Evolutionary conservation across 2,888 invertebrate genomes (phyloP), one percentile per base, ranked within the genome.

Genomic region (Mystacides longicornis): DNA sequence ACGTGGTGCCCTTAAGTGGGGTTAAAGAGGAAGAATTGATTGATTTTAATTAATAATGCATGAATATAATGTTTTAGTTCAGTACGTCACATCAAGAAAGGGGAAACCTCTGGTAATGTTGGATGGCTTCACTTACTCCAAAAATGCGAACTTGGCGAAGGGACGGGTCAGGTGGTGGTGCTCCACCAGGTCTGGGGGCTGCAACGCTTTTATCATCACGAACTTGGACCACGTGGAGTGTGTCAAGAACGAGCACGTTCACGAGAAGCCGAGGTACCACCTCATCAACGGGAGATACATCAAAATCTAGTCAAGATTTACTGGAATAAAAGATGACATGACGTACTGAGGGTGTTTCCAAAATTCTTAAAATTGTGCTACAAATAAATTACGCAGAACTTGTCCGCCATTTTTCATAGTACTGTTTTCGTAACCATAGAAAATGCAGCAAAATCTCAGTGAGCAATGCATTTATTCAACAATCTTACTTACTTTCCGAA

Each of bases 191-290:
- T n/a, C n/a, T 7, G 20, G 20, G 14, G 42, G 54, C 14, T 60
- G 59, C 48, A 23, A 20, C 16, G 57, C 55, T 2, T 22, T 23
- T 14, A 52, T 51, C 4, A 11, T 33, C 23, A 54, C 54, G 1
- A 9, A 18, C 9, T 19, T 49, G 11, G 43, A 55, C 16, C 3
- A 5, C 19, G 22, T 60, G 16, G 19, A 48, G 2, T 43, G 31
- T 16, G 21, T 42, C 2, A 51, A 23, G 9, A 43, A 54, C 37
- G 22, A 31, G 1, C 60, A 60, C 45, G 56, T 45, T 19, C 60
- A 60, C 14, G 27, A 18, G 2, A 23, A 57, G 2, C 57, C 48
- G 3, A 58, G 22, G 22, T 54, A 48, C 23, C 23, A 11, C 2
- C 14, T 23, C 9, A 23, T 48, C 21, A 48, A 48, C 16, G 48